Conservation (phyloP, 2,888 invertebrate species). For the Helobdella robusta region DNA sequence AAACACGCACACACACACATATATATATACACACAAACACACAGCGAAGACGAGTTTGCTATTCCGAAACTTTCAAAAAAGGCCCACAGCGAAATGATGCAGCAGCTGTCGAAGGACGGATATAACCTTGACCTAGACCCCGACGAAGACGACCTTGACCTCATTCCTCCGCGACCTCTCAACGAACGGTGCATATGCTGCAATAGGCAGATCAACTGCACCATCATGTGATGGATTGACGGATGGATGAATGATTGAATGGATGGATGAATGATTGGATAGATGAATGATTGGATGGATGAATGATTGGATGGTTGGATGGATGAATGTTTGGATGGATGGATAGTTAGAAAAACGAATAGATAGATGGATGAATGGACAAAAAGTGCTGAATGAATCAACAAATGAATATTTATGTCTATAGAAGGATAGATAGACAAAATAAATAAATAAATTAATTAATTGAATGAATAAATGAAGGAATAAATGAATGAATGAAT, state of each 20-base stretch:
- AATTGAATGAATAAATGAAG: no score
- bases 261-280: no score
- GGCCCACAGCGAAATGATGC: constrained; percentile 54
- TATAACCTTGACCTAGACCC: constrained; percentile 57
- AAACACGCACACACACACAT: background rate
- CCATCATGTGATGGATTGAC: constrained; percentile 31
- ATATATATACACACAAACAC: constrained; percentile 27
- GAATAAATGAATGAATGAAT: no score
- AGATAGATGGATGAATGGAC: no score
- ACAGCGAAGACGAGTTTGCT: constrained; percentile 49
- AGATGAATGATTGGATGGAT: no score
- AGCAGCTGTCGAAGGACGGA: constrained; percentile 56
- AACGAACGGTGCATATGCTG: constrained; percentile 51
- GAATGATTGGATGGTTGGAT: no score
- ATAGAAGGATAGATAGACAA: background rate
- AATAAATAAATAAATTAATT: background rate
- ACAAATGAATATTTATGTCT: background rate
- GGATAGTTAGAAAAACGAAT: no score
- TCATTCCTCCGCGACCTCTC: constrained; percentile 52
- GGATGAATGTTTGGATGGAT: no score
- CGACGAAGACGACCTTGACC: constrained; percentile 53
- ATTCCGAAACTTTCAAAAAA: constrained; percentile 44
- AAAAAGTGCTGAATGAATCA: background rate
- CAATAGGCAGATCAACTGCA: constrained; percentile 36
- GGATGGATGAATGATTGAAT: no score